Percentiles rank a stretch among this genome's conserved stretches.
phyloP scores from a whole-genome alignment of 2,797 vertebrate species.

The Sebastes iracundus region DNA sequence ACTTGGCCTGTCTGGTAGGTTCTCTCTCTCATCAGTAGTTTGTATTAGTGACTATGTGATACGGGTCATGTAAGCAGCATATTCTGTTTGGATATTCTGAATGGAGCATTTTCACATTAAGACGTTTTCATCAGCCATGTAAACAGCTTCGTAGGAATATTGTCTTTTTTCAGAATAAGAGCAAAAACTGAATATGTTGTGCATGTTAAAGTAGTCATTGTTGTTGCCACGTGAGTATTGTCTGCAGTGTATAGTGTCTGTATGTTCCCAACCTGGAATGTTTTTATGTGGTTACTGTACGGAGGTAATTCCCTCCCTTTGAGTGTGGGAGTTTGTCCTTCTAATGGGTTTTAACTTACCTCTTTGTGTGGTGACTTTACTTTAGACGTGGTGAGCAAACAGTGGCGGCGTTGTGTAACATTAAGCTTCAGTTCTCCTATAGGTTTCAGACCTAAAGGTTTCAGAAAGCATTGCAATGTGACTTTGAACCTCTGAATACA shows the following conservation, averaged over 20 bases:
- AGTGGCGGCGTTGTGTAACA: slow-evolving; percentile 36
- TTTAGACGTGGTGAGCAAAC: slow-evolving; percentile 9
- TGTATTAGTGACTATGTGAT: not conserved
- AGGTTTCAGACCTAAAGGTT: slow-evolving; percentile 6
- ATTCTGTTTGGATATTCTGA: too few relatives aligned
- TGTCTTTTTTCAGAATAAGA: too few relatives aligned
- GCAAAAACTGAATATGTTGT: too few relatives aligned
- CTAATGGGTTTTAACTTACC: slow-evolving; percentile 12
- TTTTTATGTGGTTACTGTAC: not conserved
- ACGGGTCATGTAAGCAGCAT: too few relatives aligned
- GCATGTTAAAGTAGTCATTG: too few relatives aligned
- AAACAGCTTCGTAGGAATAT: too few relatives aligned
- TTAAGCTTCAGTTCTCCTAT: slow-evolving; percentile 3
- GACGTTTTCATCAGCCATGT: too few relatives aligned
- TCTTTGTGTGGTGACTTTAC: not conserved
- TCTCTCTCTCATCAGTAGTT: not conserved
- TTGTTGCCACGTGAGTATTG: too few relatives aligned
- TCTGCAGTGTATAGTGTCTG: too few relatives aligned
- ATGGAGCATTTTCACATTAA: too few relatives aligned
- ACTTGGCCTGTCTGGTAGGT: slow-evolving; percentile 91
- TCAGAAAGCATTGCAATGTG: not conserved
- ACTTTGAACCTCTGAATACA: not conserved
- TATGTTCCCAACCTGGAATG: not conserved
- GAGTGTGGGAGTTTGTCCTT: not conserved
- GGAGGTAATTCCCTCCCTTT: not conserved